Base-by-base conservation (phyloP, 2,888 invertebrate species). In the Seira musarum region DNA sequence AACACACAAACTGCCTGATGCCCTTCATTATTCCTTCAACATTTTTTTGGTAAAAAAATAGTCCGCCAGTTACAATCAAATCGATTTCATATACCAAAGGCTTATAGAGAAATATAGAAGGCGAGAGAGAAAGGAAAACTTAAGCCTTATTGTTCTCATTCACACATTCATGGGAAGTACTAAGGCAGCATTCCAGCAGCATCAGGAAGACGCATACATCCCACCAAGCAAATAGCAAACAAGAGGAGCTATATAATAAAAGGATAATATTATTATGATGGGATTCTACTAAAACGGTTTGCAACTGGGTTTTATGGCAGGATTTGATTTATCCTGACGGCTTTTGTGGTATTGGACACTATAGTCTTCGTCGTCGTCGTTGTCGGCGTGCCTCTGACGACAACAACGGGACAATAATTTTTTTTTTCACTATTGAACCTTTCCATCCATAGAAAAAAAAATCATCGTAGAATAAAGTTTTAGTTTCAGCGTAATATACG, bases 301-400 rank as follows among this genome's bases (percentile, higher is more conserved):
- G 63, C 64, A 70, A 70, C 35, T 67, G 19, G 69, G 64, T 64
- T 69, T 76, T 76, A 64, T 64, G 64, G 69, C 19, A 69, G 76
- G 76, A 76, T 76, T 76, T 76, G 76, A 76, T 76, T 76, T 76
- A 76, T 76, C 76, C 76, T 63, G 76, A 76, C 76, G 76, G 69
- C 76, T 76, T 76, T 76, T 67, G 60, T 67, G 72, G 64, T 72
- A 72, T 63, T 13, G 73, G 65, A 73, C 74, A 46, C 8, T 2
- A n/a, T n/a, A n/a, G n/a, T n/a, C n/a, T n/a, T n/a, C n/a, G n/a
- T n/a, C n/a, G n/a, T n/a, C n/a, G n/a, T n/a, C n/a, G n/a, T n/a
- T n/a, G n/a, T n/a, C n/a, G n/a, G n/a, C n/a, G n/a, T n/a, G 22
- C 10, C 19, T 17, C 24, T 19, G 53, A n/a, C 8, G 19, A 63